phyloP scores from a whole-genome alignment of 2,113 vertebrate species.

The Callospermophilus lateralis region DNA sequence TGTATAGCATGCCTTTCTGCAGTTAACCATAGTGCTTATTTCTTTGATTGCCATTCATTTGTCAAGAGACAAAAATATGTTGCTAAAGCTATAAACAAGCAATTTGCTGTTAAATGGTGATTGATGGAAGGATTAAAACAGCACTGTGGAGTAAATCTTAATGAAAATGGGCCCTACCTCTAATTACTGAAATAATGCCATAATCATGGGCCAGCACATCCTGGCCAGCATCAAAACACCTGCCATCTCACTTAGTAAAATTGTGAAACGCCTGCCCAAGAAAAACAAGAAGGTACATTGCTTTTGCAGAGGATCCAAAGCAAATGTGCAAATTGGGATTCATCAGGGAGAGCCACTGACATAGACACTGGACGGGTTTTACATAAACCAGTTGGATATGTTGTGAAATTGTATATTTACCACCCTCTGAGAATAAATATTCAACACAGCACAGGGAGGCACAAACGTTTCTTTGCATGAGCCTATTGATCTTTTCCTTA shows the following conservation, averaged over 20 bases:
- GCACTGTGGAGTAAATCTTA: not conserved
- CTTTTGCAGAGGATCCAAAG: not conserved
- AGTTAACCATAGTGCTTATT: not conserved
- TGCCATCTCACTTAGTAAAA: not conserved
- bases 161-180: not conserved
- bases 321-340: conserved; percentile 12
- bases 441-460: not conserved
- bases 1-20: not conserved
- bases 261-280: not conserved
- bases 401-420: not conserved
- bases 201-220: conserved; percentile 6
- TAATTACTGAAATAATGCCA: not conserved
- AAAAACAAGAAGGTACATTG: not conserved
- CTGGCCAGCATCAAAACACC: not conserved
- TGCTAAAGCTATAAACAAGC: not conserved
- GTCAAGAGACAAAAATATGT: conserved; percentile 53
- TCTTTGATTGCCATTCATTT: conserved; percentile 52
- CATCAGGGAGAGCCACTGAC: not conserved
- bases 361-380: not conserved
- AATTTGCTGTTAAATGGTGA: not conserved
- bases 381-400: not conserved
- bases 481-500: not conserved
- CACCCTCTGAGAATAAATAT: not conserved
- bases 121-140: not conserved
- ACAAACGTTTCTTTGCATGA: not conserved